These are phyloP conservation scores for Drosophila setifemur DNA, from an alignment of 1,140 invertebrate species.

Conservation along the genomic window DNA sequence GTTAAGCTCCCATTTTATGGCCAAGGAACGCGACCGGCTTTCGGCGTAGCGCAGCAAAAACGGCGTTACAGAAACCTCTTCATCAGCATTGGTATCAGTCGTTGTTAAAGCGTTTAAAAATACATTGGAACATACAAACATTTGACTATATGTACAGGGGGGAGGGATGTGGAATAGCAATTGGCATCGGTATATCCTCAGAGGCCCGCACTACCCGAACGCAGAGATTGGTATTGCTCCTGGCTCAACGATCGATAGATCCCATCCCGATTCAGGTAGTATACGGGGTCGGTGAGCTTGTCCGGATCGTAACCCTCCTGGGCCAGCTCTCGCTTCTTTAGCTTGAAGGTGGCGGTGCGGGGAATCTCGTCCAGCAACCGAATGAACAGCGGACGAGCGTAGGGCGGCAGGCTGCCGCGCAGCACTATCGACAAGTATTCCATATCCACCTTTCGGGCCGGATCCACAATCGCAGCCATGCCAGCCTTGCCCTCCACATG, in stretches of 20 bases:
- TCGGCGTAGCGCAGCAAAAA: slow-evolving; percentile 4
- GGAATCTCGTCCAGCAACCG: slow-evolving; percentile 90
- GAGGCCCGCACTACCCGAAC: slow-evolving; percentile 85
- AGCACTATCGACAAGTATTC: slow-evolving; percentile 86
- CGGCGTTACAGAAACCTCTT: background rate
- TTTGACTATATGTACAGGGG: background rate
- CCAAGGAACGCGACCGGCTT: slow-evolving; percentile 65
- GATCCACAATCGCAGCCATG: slow-evolving; percentile 96
- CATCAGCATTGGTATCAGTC: slow-evolving; percentile 58
- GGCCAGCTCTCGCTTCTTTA: slow-evolving; percentile 93
- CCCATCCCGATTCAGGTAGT: slow-evolving; percentile 87
- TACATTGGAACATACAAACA: slow-evolving; percentile 38
- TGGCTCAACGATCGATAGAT: slow-evolving; percentile 87
- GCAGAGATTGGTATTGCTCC: slow-evolving; percentile 87
- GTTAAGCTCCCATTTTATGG: slow-evolving; percentile 77
- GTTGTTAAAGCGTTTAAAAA: slow-evolving; percentile 56
- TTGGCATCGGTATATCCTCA: slow-evolving; percentile 56
- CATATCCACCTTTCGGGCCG: slow-evolving; percentile 87
- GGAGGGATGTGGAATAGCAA: background rate
- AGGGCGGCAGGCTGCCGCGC: slow-evolving; percentile 89
- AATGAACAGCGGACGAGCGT: slow-evolving; percentile 95
- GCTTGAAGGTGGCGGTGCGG: slow-evolving; percentile 95
- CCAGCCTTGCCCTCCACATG: slow-evolving; percentile 95
- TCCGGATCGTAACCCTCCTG: slow-evolving; percentile 89
- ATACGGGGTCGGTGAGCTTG: slow-evolving; percentile 88